phyloP scores from a whole-genome alignment of 2,113 vertebrate species.

The Leucosticte australis region DNA sequence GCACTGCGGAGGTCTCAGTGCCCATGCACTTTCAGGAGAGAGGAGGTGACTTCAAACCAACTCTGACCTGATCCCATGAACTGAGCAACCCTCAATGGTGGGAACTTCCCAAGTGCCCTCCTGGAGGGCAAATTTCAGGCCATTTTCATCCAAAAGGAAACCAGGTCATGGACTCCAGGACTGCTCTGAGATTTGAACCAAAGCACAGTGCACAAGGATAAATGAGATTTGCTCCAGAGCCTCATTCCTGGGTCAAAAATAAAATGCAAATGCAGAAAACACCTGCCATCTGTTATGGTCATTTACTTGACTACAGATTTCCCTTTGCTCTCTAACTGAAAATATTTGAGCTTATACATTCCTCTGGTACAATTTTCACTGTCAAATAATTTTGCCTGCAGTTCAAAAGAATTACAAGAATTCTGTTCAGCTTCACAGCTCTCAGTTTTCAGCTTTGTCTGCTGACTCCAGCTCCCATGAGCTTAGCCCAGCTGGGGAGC shows the following conservation, averaged over 20 bases:
- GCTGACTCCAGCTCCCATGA: neutral
- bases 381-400: slow-evolving; percentile 8
- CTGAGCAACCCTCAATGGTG: neutral
- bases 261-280: neutral
- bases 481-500: neutral
- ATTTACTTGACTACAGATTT: neutral
- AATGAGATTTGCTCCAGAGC: neutral
- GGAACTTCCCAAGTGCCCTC: neutral
- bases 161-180: neutral
- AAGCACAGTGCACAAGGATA: neutral
- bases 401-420: slow-evolving; percentile 25
- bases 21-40: neutral
- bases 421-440: neutral
- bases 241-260: neutral
- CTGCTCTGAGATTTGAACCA: neutral
- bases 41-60: neutral
- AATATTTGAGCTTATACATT: neutral
- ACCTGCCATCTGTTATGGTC: neutral
- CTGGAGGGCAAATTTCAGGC: neutral
- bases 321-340: neutral
- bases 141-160: neutral
- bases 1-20: neutral
- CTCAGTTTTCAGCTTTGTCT: neutral
- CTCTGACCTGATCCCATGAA: neutral
- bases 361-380: neutral